Percentiles rank a stretch among this genome's conserved stretches.
Evolutionary conservation across 1,140 invertebrate genomes (phyloP).

Genomic region (Bombus pascuorum): DNA sequence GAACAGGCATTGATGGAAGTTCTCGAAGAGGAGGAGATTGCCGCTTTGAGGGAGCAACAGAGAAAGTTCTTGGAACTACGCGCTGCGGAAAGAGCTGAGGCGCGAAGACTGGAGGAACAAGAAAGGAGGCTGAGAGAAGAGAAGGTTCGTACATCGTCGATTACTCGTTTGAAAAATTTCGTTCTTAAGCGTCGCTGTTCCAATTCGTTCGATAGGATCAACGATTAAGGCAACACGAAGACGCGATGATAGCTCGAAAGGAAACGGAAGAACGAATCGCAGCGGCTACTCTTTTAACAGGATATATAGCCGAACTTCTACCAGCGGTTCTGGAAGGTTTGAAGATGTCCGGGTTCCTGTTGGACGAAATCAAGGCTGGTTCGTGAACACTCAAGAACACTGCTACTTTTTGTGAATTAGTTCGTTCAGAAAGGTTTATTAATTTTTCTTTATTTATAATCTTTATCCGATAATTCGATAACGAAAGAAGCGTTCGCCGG

Average conservation of each 20-base stretch:
- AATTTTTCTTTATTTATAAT: conserved; percentile 48
- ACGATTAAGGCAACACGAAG: conserved; percentile 84
- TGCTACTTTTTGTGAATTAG: conserved; percentile 57
- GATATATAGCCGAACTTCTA: conserved; percentile 92
- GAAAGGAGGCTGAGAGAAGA: conserved; percentile 86
- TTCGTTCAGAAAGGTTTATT: conserved; percentile 51
- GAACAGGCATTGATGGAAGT: conserved; percentile 94
- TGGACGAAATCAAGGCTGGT: conserved; percentile 88
- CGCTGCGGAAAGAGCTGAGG: conserved; percentile 90
- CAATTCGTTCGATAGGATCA: conserved; percentile 77
- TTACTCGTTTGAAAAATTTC: too few species aligned
- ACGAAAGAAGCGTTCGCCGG: too few species aligned
- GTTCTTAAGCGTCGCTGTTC: neutral
- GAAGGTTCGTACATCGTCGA: conserved; percentile 76
- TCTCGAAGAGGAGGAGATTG: conserved; percentile 90
- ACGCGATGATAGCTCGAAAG: conserved; percentile 83
- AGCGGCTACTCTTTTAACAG: conserved; percentile 90
- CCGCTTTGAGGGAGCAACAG: conserved; percentile 89
- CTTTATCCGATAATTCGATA: conserved; percentile 6
- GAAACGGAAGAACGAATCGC: conserved; percentile 91
- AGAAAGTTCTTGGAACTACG: conserved; percentile 89
- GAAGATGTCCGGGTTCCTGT: conserved; percentile 89
- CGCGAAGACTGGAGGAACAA: conserved; percentile 88
- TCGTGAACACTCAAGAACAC: conserved; percentile 62
- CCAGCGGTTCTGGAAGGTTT: conserved; percentile 92